Evolutionary conservation across 1,140 invertebrate genomes (phyloP), one percentile per base, ranked within the genome.

Genomic region (Littorina saxatilis): DNA sequence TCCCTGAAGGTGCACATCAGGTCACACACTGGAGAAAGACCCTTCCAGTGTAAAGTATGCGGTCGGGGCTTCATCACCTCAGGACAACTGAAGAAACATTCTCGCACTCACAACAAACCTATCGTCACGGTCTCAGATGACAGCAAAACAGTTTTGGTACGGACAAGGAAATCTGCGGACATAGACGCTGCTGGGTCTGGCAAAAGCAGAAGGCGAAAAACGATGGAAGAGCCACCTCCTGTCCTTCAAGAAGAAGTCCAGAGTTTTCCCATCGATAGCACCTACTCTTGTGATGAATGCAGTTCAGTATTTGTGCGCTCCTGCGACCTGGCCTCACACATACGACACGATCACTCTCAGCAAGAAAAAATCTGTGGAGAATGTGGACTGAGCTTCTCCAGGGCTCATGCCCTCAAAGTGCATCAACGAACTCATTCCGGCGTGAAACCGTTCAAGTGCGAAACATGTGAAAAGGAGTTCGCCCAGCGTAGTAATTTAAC

Each of bases 341-440:
- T 50, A 5, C 70, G 70, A 20, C 40, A 47, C 40, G 43, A 47
- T n/a, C 70, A 73, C 40, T 43, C 70, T 3, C 39, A 97, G 97
- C n/a, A 40, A 23, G 70, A 73, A n/a, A 73, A 73, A 39, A 96
- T 96, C 89, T 98, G 97, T 90, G 94, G 94, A 37, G 95, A 97
- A 89, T 98, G 97, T 91, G 96, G 96, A 63, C 97, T 97, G 90
- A 96, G 96, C 91, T 97, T 97, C 91, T 92, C 96, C 52, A 96
- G 97, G 90, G 96, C 97, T 91, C 96, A 96, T 7, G 97, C 97
- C 72, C 92, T 97, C 80, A 96, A 97, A 88, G 96, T 97, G 91
- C 97, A 97, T 90, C 96, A 96, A 80, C 94, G 96, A 79, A 98
- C 97, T 66, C 97, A 98, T 88, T 96, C 97, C 90, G 97, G 97